phyloP scores from a whole-genome alignment of 2,888 invertebrate species.

The Cataglyphis altisquamis region DNA sequence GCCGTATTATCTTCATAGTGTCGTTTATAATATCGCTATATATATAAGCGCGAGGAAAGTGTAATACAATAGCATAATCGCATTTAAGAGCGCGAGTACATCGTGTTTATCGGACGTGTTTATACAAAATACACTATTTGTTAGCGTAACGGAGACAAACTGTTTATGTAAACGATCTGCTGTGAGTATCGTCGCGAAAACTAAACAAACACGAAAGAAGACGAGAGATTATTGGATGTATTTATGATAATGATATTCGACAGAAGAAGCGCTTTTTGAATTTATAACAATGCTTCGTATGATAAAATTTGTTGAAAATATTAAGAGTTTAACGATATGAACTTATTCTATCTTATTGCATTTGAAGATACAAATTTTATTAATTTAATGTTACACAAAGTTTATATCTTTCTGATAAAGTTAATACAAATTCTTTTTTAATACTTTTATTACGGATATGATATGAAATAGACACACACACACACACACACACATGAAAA shows the following conservation, averaged over 20 bases:
- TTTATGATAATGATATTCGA: constrained; percentile 17
- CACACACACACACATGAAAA: not conserved
- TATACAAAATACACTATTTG: not conserved
- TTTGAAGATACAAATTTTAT: not conserved
- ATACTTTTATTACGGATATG: not conserved
- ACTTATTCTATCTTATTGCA: not conserved
- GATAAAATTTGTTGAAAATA: not conserved
- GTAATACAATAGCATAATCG: constrained; percentile 18
- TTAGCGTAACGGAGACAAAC: constrained; percentile 8
- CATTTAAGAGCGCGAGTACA: constrained; percentile 9
- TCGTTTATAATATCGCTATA: not conserved
- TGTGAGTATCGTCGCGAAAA: constrained; percentile 19
- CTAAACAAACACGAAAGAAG: constrained; percentile 6
- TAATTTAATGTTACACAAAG: not conserved
- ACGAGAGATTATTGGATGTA: constrained; percentile 15
- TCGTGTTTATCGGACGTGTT: not conserved
- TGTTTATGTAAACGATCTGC: constrained; percentile 18
- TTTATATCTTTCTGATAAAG: not conserved
- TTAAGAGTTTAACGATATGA: not conserved
- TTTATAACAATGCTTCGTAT: not conserved
- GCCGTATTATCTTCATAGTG: constrained; percentile 30
- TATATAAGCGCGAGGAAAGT: constrained; percentile 15
- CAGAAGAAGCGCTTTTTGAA: not conserved
- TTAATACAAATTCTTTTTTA: constrained; percentile 15
- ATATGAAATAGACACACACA: not conserved